Base-by-base conservation (phyloP, 2,888 invertebrate genomes). In the Sminthurinus aureus region DNA sequence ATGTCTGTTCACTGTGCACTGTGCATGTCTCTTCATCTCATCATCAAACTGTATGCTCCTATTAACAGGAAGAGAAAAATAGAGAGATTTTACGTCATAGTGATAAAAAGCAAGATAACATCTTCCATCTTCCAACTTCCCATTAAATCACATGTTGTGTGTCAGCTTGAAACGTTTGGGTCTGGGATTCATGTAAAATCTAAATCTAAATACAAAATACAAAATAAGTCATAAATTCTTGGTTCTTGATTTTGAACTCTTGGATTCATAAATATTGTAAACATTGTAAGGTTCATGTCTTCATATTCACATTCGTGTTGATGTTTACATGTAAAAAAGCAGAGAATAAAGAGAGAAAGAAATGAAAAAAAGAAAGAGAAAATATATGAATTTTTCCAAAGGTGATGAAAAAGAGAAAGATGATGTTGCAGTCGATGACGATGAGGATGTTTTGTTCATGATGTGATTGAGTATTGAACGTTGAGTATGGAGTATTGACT, bases 401-500 rank as follows among this genome's bases (percentile, higher is more conserved):
- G 52, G 58, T 58, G 67, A 66, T 67, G 52, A 11, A 50, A 18
- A 58, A 26, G 24, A 8, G 75, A 67, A 77, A 69, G 22, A 51
- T 79, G 82, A 84, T 79, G n/a, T n/a, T n/a, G n/a, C n/a, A n/a
- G n/a, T n/a, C n/a, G 82, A 20, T 9, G 76, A 38, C 6, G 38
- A 38, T 6, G 38, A 38, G 38, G 38, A 4, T 6, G 38, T 38
- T 38, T 38, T 38, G 38, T 38, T 38, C 38, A 38, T 38, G 3
- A 38, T 38, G 38, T 38, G 67, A 38, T 38, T 38, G 38, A 38
- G 38, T 38, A 38, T 38, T 38, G 26, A 71, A 83, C 73, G 69
- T 58, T 81, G 83, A 85, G 85, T 81, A 83, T 75, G 83, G 83
- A 83, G 83, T 80, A 84, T 69, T 79, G 82, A 38, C n/a, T n/a